phyloP scores from a whole-genome alignment of 2,113 vertebrate species.

The Fregetta grallaria region DNA sequence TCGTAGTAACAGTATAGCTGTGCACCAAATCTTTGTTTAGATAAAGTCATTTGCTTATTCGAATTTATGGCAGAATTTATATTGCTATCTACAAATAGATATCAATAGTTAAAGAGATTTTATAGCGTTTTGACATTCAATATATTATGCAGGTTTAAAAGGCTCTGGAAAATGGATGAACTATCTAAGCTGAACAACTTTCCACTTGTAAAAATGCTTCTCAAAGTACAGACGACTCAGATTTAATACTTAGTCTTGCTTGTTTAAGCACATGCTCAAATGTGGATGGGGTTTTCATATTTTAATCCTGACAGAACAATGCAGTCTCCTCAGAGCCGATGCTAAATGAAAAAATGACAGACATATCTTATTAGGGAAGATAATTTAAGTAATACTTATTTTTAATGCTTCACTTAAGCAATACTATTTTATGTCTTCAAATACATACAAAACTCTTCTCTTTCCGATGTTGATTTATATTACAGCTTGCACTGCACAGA shows the following conservation, averaged over 20 bases:
- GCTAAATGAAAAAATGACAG: slow-evolving; percentile 41
- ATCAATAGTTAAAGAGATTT: slow-evolving; percentile 71
- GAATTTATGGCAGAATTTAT: slow-evolving; percentile 41
- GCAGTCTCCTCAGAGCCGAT: not conserved
- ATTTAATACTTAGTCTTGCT: slow-evolving; percentile 70
- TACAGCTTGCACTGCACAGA: not conserved
- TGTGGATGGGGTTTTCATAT: slow-evolving; percentile 40
- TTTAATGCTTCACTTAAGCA: slow-evolving; percentile 59
- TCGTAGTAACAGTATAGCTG: not conserved
- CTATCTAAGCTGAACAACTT: slow-evolving; percentile 69
- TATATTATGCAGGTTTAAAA: slow-evolving; percentile 65
- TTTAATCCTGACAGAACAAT: slow-evolving; percentile 58
- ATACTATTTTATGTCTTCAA: slow-evolving; percentile 38
- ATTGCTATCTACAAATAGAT: slow-evolving; percentile 64
- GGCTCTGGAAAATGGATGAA: slow-evolving; percentile 67
- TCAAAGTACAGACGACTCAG: slow-evolving; percentile 47
- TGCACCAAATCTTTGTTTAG: slow-evolving; percentile 18
- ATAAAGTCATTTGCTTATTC: slow-evolving; percentile 53
- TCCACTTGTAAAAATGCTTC: slow-evolving; percentile 71
- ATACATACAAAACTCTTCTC: not conserved
- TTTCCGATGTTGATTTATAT: not conserved
- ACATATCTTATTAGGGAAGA: slow-evolving; percentile 37
- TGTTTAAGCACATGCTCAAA: slow-evolving; percentile 71
- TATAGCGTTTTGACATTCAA: slow-evolving; percentile 53
- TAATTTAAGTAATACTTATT: slow-evolving; percentile 61